Percentiles rank a stretch among this genome's conserved stretches.
phyloP scores from a whole-genome alignment of 2,888 invertebrate species.

The Strigamia transsilvanica region DNA sequence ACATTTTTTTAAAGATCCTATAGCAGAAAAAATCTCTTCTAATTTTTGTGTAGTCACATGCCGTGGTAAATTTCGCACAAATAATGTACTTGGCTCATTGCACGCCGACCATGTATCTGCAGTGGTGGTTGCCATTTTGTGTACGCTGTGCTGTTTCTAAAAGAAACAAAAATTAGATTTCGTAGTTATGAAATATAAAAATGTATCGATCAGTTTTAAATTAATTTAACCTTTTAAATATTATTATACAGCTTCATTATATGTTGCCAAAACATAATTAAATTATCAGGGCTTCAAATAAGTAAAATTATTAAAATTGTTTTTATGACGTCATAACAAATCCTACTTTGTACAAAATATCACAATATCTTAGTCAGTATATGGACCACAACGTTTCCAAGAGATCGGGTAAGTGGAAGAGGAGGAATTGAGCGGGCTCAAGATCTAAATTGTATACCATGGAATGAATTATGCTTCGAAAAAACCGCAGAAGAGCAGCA shows the following conservation, averaged over 20 bases:
- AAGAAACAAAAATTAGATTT: no score
- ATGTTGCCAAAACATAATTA: no score
- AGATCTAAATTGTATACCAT: not conserved
- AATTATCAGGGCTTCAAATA: no score
- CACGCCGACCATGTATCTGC: not conserved
- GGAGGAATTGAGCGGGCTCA: not conserved
- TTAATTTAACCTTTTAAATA: no score
- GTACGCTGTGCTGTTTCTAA: not conserved
- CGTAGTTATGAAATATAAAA: no score
- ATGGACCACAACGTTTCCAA: not conserved
- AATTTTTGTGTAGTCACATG: not conserved
- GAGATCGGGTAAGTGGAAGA: not conserved
- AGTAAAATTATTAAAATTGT: not conserved
- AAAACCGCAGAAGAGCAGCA: not conserved
- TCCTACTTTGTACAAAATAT: not conserved
- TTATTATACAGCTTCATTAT: no score
- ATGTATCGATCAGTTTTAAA: no score
- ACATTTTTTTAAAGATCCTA: constrained; percentile 22
- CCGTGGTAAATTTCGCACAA: not conserved
- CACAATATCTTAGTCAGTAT: not conserved
- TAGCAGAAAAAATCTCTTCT: not conserved
- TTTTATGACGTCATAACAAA: not conserved
- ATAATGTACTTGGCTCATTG: not conserved
- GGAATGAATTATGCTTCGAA: constrained; percentile 9
- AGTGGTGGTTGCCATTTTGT: not conserved